Percentiles rank a stretch among this genome's conserved stretches.
Evolutionary conservation across 2,888 invertebrate species (phyloP).

Genomic region (Drosophila algonquin): DNA sequence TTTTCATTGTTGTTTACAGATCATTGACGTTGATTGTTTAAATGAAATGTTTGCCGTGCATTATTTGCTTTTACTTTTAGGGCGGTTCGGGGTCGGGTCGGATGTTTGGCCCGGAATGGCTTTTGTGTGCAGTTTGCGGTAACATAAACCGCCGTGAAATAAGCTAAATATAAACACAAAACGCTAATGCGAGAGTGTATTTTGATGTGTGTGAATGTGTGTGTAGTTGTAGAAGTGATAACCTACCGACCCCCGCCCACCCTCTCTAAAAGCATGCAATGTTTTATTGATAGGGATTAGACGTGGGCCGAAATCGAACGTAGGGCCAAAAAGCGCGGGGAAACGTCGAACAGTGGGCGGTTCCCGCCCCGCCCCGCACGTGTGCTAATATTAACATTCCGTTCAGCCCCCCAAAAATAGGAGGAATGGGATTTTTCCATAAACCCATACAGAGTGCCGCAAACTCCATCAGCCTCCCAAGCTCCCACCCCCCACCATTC

Average conservation of each 20-base stretch:
- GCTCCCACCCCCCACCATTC: too few species aligned
- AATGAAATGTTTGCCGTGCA: constrained; percentile 79
- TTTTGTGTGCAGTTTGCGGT: constrained; percentile 54
- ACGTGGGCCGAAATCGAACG: constrained; percentile 8
- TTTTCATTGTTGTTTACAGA: constrained; percentile 79
- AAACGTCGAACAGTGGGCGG: neutral
- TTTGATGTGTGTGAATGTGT: constrained; percentile 50
- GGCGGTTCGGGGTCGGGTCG: neutral
- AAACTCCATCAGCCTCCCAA: too few species aligned
- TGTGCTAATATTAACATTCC: constrained; percentile 35
- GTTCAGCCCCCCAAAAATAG: constrained; percentile 15
- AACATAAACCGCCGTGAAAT: constrained; percentile 57
- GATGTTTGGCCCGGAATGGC: constrained; percentile 1
- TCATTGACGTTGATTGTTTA: constrained; percentile 81
- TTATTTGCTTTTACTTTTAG: constrained; percentile 74
- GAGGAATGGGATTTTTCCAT: constrained; percentile 16
- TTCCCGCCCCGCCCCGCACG: neutral
- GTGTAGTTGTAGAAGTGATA: neutral
- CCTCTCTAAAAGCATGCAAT: constrained; percentile 56
- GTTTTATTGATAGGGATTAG: constrained; percentile 69
- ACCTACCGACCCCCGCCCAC: constrained; percentile 1
- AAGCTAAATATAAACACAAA: constrained; percentile 66
- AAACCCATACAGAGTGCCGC: constrained; percentile 21
- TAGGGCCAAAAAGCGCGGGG: neutral
- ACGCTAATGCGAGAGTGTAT: constrained; percentile 16